Evolutionary conservation across 2,113 vertebrate genomes (phyloP).

Genomic region (Pomatostomus ruficeps): DNA sequence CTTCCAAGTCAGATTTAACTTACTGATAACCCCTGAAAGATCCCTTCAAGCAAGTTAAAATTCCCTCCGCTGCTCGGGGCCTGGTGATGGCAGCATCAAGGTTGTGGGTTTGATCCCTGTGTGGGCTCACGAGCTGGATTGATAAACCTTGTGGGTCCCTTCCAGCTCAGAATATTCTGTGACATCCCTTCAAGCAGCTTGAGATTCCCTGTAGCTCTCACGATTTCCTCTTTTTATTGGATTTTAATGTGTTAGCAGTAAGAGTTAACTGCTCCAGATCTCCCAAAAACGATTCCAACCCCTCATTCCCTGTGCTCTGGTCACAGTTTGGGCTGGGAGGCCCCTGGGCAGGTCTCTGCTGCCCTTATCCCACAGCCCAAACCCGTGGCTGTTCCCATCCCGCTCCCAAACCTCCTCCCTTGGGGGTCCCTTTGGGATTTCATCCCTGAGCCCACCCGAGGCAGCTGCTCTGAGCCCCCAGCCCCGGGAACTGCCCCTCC

Average conservation of each 20-base stretch:
- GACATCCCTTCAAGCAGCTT: neutral
- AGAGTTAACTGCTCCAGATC: neutral
- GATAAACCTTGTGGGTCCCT: neutral
- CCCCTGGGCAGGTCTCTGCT: neutral
- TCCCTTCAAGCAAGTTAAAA: no score
- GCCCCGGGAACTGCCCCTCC: neutral
- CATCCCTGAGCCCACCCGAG: accelerated
- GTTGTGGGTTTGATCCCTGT: neutral
- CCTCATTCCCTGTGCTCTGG: neutral
- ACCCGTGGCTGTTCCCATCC: accelerated
- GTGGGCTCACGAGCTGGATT: neutral
- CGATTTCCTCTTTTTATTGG: neutral
- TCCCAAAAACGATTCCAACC: neutral
- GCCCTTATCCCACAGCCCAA: neutral
- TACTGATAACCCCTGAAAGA: neutral
- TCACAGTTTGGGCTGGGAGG: neutral
- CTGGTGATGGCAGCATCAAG: neutral
- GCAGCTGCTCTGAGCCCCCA: neutral
- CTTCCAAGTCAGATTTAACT: neutral
- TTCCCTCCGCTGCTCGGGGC: neutral
- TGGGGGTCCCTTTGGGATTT: neutral
- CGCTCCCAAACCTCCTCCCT: neutral
- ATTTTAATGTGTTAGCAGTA: accelerated
- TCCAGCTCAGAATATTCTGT: neutral
- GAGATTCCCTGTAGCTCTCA: neutral